Base-by-base conservation (phyloP, 1,140 invertebrate species). In the Trichonephila inaurata region DNA sequence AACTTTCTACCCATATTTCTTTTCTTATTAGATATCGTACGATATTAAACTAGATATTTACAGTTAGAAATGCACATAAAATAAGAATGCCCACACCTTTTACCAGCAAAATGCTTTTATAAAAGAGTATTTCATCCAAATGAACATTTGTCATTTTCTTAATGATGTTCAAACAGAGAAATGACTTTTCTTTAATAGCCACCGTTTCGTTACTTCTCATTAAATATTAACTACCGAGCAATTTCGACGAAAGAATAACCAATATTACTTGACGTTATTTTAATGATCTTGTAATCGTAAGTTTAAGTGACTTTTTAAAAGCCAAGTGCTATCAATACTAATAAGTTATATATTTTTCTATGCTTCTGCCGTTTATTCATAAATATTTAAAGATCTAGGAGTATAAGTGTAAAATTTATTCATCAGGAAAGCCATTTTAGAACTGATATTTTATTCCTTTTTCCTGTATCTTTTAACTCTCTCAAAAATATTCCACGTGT, bases 261-360 rank as follows among this genome's bases (percentile, higher is more conserved):
- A 51, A 83, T 60, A 60, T 83, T 83, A 83, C 40, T 51, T 28
- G 82, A 83, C 82, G 82, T 60, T 83, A 83, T 83, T 83, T 83
- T 83, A 83, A 83, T 60, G 82, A 83, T 60, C 19, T 83, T 83
- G 44, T 83, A 83, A 83, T 83, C 82, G 40, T 12, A n/a, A 83
- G 44, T 83, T 58, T 83, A 83, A 83, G 40, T 83, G 82, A 83
- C 82, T 83, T 83, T 83, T 83, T 83, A 83, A 83, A 83, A 83
- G 82, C n/a, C 19, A 2, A 83, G 51, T 60, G 51, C n/a, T 60
- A 83, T 83, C 51, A 60, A 83, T 83, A 58, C 44, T 83, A 60
- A 83, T 83, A 83, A 83, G 82, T 19, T 58, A 58, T 83, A 19
- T 83, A 44, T 83, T 40, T 51, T 58, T 60, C 51, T 83, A 60